Base-by-base conservation (phyloP, 2,113 vertebrate genomes). In the Chaetops frenatus region DNA sequence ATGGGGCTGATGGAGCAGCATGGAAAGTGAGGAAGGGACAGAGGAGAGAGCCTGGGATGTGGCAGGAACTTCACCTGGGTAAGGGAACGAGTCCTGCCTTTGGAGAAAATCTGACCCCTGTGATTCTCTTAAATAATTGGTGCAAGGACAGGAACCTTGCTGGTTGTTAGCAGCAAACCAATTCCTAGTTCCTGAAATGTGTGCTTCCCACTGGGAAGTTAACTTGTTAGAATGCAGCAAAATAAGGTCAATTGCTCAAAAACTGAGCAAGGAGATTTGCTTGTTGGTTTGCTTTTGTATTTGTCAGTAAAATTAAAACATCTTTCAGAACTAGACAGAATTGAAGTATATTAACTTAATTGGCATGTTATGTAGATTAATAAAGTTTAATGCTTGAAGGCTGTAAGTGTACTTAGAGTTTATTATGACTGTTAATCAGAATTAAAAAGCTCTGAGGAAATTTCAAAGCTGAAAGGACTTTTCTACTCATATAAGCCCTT, bases 341-440 rank as follows among this genome's bases (percentile, higher is more conserved):
- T 86, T 4, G 2, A 86, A 89, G 60, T 40, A 21, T 81, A 82
- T 96, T 89, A 88, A 72, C 62, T 61, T 96, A 96, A 95, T 88
- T 95, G 95, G 38, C 90, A 66, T 47, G 22, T 88, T 95, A 89
- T 94, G 60, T 89, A 89, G 90, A 88, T 93, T 96, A 94, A 95
- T 94, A 82, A 90, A 94, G 74, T 58, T 61, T 88, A 92, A 81
- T 2, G 45, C 82, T 90, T 56, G 80, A 48, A 92, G 77, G 24
- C 38, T 81, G 57, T 88, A 83, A 92, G 95, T 95, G 80, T 87
- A 87, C 90, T 80, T 94, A 53, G 92, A 93, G 91, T 85, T 86
- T 95, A 95, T 90, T 95, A 88, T 51, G 85, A 71, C 60, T 89
- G 74, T 91, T 97, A 94, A 95, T 96, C 87, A 89, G 61, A 94